phyloP scores from a whole-genome alignment of 1,140 invertebrate species.

The Anastrepha ludens region DNA sequence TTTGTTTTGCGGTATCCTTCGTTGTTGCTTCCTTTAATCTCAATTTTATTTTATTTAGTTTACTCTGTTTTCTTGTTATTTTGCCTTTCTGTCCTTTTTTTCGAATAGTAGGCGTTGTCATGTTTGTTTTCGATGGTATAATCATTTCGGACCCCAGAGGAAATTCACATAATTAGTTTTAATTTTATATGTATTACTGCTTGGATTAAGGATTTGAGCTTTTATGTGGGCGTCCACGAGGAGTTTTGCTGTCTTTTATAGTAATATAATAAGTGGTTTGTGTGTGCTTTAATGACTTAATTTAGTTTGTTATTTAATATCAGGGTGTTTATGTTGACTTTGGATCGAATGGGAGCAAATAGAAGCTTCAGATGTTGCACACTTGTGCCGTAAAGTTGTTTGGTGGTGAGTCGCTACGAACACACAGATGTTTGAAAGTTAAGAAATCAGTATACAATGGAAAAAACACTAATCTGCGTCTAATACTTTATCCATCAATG shows the following conservation, averaged over 20 bases:
- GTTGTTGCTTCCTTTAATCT: neutral
- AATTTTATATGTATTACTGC: slow-evolving; percentile 45
- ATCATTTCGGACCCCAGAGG: slow-evolving; percentile 38
- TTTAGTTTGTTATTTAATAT: slow-evolving; percentile 25
- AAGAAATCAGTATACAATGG: no score
- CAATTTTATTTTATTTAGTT: neutral
- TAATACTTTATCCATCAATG: no score
- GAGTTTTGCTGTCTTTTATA: slow-evolving; percentile 43
- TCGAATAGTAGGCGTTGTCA: slow-evolving; percentile 17
- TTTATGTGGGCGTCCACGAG: slow-evolving; percentile 44
- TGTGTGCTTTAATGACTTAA: slow-evolving; percentile 41
- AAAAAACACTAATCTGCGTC: no score
- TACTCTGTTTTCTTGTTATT: neutral
- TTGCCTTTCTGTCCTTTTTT: neutral
- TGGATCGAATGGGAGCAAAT: neutral
- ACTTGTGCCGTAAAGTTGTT: neutral
- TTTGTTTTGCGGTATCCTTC: neutral
- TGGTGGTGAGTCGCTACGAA: neutral
- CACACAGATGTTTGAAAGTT: no score
- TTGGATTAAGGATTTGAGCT: slow-evolving; percentile 42
- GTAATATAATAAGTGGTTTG: slow-evolving; percentile 45
- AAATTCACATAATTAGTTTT: slow-evolving; percentile 53
- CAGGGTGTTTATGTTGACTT: neutral
- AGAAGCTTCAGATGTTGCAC: neutral
- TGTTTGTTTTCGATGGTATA: slow-evolving; percentile 44